Base-by-base conservation (phyloP, 2,888 invertebrate genomes). In the Diarsia brunnea region DNA sequence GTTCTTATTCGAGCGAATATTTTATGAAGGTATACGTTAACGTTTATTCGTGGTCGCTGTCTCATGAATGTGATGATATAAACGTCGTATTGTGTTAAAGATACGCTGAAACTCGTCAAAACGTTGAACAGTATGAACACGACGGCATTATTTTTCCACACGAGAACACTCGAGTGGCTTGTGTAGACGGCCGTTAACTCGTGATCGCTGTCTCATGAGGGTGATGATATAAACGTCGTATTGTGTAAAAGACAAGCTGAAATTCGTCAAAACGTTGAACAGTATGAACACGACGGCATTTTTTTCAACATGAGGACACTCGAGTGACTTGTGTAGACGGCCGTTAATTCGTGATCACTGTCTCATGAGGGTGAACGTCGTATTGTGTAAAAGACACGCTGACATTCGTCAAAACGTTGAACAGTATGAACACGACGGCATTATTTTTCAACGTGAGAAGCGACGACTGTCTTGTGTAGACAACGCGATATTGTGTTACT, bases 1-100 rank as follows among this genome's bases (percentile, higher is more conserved):
- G 53, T 55, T 82, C 65, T 63, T 60, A 51, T 78, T 60, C 24
- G 27, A 66, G 14, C 1, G 43, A 68, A 78, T 84, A 65, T 84
- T 79, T 58, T 79, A 73, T 69, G 21, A 58, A 55, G 24, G 66
- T 61, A 58, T 70, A 64, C n/a, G 51, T 63, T 69, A 58, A 21
- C 12, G 47, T 65, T 55, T 55, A 27, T 69, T 63, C 38, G 72
- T 61, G 65, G 45, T 60, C 8, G 14, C n/a, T 83, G 63, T 31
- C n/a, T 65, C 12, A 49, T 31, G 12, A 47, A 4, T 12, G 31
- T 19, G 60, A 21, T 19, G 71, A 79, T 55, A 55, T 21, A 72
- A 80, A 73, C 12, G 43, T n/a, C 47, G 31, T 58, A 51, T 49
- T 74, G 1, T n/a, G 11, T 7, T 14, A 24, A 60, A 38, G n/a